A percentile compares a stretch with the other conserved stretches of the same genome.
phyloP scores from a whole-genome alignment of 2,797 vertebrate genomes.

The Gadopsis marmoratus region DNA sequence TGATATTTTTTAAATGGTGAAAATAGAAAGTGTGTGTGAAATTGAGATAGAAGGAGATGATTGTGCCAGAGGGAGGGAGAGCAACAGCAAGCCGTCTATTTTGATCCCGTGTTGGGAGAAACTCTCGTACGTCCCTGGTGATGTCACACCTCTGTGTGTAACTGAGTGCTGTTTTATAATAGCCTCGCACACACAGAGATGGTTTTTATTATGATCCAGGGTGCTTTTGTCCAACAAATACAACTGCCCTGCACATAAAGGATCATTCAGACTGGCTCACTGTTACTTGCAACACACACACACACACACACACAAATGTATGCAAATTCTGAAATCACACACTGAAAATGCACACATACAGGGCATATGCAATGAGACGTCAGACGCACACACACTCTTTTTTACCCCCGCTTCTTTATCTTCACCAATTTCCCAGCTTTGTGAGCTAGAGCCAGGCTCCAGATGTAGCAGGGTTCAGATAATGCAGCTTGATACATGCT shows the following conservation, averaged over 20 bases:
- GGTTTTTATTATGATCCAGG: slow-evolving; percentile 28
- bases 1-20: slow-evolving; percentile 2
- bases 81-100: slow-evolving; percentile 47
- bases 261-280: background rate
- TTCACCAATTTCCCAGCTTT: slow-evolving; percentile 34
- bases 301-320: background rate
- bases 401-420: background rate
- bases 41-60: background rate
- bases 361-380: background rate
- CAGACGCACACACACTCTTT: slow-evolving; percentile 5
- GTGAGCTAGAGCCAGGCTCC: slow-evolving; percentile 39
- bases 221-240: slow-evolving; percentile 23
- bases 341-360: background rate
- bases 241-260: background rate
- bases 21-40: background rate
- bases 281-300: background rate
- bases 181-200: slow-evolving; percentile 22
- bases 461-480: slow-evolving; percentile 22
- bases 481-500: slow-evolving; percentile 1
- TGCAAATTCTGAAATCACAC: background rate
- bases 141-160: slow-evolving; percentile 62
- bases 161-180: slow-evolving; percentile 50
- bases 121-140: slow-evolving; percentile 55
- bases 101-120: slow-evolving; percentile 56
- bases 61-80: slow-evolving; percentile 23